Evolutionary conservation across 1,140 invertebrate genomes (phyloP).

Genomic region (Coelopa frigida): DNA sequence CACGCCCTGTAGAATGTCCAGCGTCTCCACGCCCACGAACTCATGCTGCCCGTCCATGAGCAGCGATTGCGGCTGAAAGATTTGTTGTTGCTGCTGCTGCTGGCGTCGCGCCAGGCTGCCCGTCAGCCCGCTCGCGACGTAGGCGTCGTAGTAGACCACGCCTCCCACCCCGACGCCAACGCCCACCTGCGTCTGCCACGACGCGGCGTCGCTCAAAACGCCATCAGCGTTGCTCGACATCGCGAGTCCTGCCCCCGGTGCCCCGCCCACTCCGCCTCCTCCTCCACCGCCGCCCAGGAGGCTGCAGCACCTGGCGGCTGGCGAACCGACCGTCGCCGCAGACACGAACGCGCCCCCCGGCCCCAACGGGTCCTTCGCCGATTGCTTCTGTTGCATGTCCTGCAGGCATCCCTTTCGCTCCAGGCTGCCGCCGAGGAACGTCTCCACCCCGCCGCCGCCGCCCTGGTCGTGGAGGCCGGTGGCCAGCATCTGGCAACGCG

Average conservation of each 20-base stretch:
- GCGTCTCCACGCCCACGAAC: constrained; percentile 36
- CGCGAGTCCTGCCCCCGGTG: too few species aligned
- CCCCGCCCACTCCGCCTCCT: constrained; percentile 12
- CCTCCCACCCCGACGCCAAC: constrained; percentile 17
- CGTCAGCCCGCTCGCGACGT: constrained; percentile 19
- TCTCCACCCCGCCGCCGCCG: constrained; percentile 24
- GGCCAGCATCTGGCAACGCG: constrained; percentile 27
- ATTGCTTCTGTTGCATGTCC: constrained; percentile 18
- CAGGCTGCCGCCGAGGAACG: constrained; percentile 21
- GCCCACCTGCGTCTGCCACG: too few species aligned
- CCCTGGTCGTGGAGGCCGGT: constrained; percentile 7
- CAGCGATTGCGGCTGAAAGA: constrained; percentile 17
- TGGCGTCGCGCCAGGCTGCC: constrained; percentile 30
- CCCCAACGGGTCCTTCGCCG: constrained; percentile 9
- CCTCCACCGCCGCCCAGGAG: constrained; percentile 15
- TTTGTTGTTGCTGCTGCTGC: constrained; percentile 20
- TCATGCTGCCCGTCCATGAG: constrained; percentile 19
- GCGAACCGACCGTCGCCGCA: constrained; percentile 23
- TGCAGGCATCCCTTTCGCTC: constrained; percentile 12
- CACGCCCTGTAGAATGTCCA: constrained; percentile 41
- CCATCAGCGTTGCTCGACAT: background rate
- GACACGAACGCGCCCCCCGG: too few species aligned
- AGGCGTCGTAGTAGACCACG: constrained; percentile 26
- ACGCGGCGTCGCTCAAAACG: too few species aligned
- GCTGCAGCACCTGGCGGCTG: constrained; percentile 34